Percentiles rank a stretch among this genome's conserved stretches.
Evolutionary conservation across 2,797 vertebrate species (phyloP).

Genomic region (Leptoclinus maculatus): DNA sequence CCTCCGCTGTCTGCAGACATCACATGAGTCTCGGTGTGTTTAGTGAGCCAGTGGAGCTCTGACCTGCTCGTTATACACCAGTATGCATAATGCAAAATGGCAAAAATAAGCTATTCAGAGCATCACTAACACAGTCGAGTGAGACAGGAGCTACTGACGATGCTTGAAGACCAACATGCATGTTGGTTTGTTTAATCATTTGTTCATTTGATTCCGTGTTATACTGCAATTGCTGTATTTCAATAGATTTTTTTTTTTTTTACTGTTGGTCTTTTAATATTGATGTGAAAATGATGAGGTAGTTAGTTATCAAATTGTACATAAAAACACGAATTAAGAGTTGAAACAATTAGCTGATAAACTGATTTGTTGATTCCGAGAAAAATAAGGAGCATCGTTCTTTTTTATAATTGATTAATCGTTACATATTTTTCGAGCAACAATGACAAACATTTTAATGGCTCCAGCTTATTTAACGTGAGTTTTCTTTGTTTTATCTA

Average conservation of each 20-base stretch:
- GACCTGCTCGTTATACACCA: conserved; percentile 63
- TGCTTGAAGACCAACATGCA: not conserved
- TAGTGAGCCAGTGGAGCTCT: conserved; percentile 52
- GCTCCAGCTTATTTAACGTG: not conserved
- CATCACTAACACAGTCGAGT: conserved; percentile 40
- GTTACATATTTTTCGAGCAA: not conserved
- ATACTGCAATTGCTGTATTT: not conserved
- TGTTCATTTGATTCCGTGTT: not conserved
- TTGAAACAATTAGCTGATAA: not conserved
- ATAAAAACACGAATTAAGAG: not conserved
- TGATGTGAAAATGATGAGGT: not conserved
- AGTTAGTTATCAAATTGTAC: not conserved
- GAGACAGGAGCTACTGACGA: conserved; percentile 4
- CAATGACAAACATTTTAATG: not conserved
- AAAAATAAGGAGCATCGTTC: not conserved
- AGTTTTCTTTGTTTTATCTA: not conserved
- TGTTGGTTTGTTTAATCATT: not conserved
- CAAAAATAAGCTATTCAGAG: conserved; percentile 57
- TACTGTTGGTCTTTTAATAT: not conserved
- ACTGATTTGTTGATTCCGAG: not conserved
- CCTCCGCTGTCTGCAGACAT: conserved; percentile 41
- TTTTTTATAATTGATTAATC: not conserved
- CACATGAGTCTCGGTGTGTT: conserved; percentile 50
- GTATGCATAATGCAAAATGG: conserved; percentile 54
- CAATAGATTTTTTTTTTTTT: not conserved